Evolutionary conservation across 2,113 vertebrate species (phyloP), one percentile per base, ranked within the genome.

Genomic region (Periophthalmodon schlosseri): DNA sequence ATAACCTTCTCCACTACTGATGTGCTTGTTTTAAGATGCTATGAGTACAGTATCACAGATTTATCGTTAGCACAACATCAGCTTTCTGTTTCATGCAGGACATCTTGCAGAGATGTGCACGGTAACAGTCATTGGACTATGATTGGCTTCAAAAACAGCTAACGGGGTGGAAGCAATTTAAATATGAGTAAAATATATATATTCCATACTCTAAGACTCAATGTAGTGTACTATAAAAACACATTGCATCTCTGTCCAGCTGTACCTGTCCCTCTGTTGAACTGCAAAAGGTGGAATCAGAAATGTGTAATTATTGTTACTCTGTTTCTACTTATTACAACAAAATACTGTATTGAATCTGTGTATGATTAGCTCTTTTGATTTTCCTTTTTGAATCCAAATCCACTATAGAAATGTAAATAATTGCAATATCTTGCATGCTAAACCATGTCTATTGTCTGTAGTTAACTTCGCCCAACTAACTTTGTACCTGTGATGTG

Each of bases 401-500:
- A 39, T 39, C 36, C 36, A 39, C 5, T 4, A 39, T 44, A 44
- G 20, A 56, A 56, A 11, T 21, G n/a, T 21, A 56, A 54, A 54
- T 16, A 52, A 16, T 4, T 52, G 16, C 16, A 52, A 52, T 52
- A 52, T 52, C 5, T 52, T 16, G 15, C 28, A 16, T 18, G 14
- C 12, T 5, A 28, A 15, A 20, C 16, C 15, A 61, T 80, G 83
- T 84, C 70, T 78, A 69, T 56, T 71, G 77, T 46, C 72, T 72
- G 39, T 69, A 80, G 52, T 72, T 83, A 81, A 82, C 83, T 84
- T 81, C 68, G 79, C 70, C 23, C 5, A 72, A 75, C 73, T 68
- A 72, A n/a, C n/a, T n/a, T 84, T 74, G 73, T 71, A 72, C 84
- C 69, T 69, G 75, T 84, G 82, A 83, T 70, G 56, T 75, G 79